Conservation (phyloP, 1,140 invertebrate genomes). For the Camponotus floridanus region DNA sequence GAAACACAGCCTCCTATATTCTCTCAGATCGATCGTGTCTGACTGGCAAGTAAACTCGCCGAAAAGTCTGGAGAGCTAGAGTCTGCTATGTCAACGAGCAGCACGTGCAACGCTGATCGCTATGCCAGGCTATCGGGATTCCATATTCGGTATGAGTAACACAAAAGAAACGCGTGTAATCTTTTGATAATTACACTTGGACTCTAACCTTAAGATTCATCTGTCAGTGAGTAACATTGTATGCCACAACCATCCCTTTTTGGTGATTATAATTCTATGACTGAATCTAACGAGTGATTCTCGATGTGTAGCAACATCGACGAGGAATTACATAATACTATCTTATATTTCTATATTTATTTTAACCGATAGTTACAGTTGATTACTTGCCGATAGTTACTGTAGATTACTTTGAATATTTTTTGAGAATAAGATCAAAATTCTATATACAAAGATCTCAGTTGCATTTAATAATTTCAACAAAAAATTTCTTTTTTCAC, state of each 20-base stretch:
- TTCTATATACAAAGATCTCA: background rate
- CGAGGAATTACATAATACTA: background rate
- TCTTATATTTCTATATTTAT: background rate
- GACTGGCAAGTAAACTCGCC: conserved; percentile 47
- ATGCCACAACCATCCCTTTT: no score
- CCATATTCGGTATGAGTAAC: conserved; percentile 42
- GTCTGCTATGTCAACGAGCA: conserved; percentile 30
- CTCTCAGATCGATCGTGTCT: conserved; percentile 67
- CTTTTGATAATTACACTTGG: background rate
- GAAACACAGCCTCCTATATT: conserved; percentile 64
- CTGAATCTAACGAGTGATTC: background rate
- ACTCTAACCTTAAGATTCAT: background rate
- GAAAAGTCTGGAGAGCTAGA: conserved; percentile 38
- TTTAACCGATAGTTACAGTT: background rate
- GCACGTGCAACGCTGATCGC: conserved; percentile 24
- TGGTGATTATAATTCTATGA: background rate
- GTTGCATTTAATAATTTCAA: no score
- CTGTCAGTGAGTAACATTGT: conserved; percentile 17
- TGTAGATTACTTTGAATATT: background rate
- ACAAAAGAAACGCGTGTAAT: background rate
- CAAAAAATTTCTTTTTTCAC: no score
- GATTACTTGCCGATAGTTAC: no score
- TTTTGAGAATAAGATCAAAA: background rate
- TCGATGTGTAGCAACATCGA: background rate
- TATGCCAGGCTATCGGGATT: conserved; percentile 29